Percentiles rank a stretch among this genome's conserved stretches.
Evolutionary conservation across 2,797 vertebrate species (phyloP).

Genomic region (Odontamblyopus lacepedii): DNA sequence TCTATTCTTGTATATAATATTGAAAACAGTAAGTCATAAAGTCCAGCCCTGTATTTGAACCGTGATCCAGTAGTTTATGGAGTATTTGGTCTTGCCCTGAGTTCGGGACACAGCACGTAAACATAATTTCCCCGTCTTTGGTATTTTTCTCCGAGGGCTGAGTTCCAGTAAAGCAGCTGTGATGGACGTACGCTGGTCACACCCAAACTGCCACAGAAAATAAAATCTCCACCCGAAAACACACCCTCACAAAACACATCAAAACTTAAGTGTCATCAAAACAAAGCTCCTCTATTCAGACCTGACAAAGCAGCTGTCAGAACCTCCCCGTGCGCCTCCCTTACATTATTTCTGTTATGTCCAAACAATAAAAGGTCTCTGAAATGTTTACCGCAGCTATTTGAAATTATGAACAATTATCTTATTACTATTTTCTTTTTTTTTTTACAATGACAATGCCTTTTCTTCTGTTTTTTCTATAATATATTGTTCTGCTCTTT

Average conservation of each 20-base stretch:
- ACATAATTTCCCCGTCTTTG: not conserved
- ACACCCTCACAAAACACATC: constrained; percentile 40
- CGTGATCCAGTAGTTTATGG: not conserved
- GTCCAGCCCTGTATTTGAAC: not conserved
- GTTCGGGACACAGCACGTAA: not conserved
- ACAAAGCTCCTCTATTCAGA: constrained; percentile 39
- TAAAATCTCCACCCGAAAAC: constrained; percentile 46
- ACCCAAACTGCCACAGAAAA: constrained; percentile 50
- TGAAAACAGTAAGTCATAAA: too few relatives aligned
- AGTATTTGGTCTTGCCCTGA: not conserved
- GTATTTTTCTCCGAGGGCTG: constrained; percentile 2
- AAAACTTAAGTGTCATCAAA: constrained; percentile 35
- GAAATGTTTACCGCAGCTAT: not conserved
- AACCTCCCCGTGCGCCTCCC: constrained; percentile 24
- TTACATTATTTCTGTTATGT: not conserved
- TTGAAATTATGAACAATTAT: constrained; percentile 1
- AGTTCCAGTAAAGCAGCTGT: constrained; percentile 42
- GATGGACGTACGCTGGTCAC: constrained; percentile 43
- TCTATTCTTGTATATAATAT: too few relatives aligned
- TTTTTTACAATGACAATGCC: not conserved
- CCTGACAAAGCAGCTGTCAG: constrained; percentile 32
- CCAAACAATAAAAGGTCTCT: not conserved
- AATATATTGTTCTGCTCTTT: not conserved
- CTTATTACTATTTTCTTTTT: not conserved
- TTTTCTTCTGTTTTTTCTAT: not conserved